Conservation (phyloP, 2,113 vertebrate species). For the Phylloscopus trochilus region DNA sequence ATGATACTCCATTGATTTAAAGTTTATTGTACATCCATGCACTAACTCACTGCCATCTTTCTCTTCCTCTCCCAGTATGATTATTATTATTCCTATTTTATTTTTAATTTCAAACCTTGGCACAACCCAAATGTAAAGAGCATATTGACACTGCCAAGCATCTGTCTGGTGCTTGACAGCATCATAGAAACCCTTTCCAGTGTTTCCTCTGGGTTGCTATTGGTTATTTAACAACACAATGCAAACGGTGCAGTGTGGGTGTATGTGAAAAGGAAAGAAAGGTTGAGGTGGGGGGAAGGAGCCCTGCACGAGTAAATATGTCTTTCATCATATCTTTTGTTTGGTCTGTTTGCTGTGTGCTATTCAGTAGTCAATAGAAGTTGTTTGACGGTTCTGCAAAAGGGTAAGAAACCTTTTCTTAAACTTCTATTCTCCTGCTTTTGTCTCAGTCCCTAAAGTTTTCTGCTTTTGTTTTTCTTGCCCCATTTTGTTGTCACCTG, state of each 20-base stretch:
- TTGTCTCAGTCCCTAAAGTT: constrained; percentile 62
- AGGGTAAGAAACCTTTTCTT: constrained; percentile 58
- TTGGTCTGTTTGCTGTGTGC: constrained; percentile 67
- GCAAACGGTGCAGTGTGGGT: constrained; percentile 60
- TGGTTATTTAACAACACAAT: constrained; percentile 74
- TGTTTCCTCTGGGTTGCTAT: constrained; percentile 55
- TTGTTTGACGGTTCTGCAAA: constrained; percentile 60
- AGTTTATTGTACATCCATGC: neutral
- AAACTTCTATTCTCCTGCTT: constrained; percentile 55
- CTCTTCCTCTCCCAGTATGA: neutral
- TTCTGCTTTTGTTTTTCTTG: constrained; percentile 43
- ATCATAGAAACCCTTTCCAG: constrained; percentile 40
- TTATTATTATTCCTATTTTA: neutral
- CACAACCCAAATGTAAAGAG: neutral
- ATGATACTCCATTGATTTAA: neutral
- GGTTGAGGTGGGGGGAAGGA: constrained; percentile 52
- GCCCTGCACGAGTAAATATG: constrained; percentile 62
- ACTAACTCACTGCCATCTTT: neutral
- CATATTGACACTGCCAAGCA: constrained; percentile 43
- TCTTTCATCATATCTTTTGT: constrained; percentile 76
- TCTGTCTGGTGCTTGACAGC: constrained; percentile 64
- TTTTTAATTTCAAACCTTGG: constrained; percentile 36
- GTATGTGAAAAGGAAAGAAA: constrained; percentile 63
- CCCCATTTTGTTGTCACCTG: neutral
- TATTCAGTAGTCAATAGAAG: constrained; percentile 68